phyloP scores from a whole-genome alignment of 2,113 vertebrate species.

The Bubo blakistoni region DNA sequence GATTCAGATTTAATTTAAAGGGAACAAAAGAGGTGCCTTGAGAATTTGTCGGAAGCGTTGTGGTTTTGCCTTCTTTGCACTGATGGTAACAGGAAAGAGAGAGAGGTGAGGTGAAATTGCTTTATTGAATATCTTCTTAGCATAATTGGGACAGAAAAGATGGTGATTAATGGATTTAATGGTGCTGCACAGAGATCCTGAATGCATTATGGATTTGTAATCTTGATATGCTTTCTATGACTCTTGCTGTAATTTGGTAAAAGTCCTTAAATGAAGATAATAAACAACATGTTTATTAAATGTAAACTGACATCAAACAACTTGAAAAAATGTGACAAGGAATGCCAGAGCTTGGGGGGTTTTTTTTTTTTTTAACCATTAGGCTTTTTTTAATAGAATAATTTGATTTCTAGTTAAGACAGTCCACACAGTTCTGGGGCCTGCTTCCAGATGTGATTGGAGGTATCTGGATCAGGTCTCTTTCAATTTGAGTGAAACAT shows the following conservation, averaged over 20 bases:
- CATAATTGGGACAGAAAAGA: conserved; percentile 23
- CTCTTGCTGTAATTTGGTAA: conserved; percentile 12
- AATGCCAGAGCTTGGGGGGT: not conserved
- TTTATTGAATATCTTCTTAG: conserved; percentile 16
- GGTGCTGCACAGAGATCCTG: not conserved
- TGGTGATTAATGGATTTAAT: not conserved
- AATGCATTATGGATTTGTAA: not conserved
- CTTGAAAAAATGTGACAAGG: conserved; percentile 28
- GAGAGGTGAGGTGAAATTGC: conserved; percentile 16
- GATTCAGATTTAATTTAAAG: conserved; percentile 58
- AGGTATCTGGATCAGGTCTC: not conserved
- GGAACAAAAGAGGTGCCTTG: conserved; percentile 50
- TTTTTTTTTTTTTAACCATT: not conserved
- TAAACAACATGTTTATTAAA: conserved; percentile 51
- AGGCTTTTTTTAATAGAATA: not conserved
- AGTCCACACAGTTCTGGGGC: not conserved
- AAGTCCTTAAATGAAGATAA: conserved; percentile 35
- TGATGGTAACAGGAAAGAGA: not conserved
- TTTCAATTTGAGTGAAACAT: not conserved
- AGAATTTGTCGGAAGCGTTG: conserved; percentile 50
- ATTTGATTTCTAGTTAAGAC: not conserved
- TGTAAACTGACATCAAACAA: conserved; percentile 40
- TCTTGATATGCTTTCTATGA: not conserved
- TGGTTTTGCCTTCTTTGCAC: conserved; percentile 27
- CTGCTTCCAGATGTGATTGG: not conserved